Evolutionary conservation across 1,140 invertebrate genomes (phyloP).

Genomic region (Drepana arcuata): DNA sequence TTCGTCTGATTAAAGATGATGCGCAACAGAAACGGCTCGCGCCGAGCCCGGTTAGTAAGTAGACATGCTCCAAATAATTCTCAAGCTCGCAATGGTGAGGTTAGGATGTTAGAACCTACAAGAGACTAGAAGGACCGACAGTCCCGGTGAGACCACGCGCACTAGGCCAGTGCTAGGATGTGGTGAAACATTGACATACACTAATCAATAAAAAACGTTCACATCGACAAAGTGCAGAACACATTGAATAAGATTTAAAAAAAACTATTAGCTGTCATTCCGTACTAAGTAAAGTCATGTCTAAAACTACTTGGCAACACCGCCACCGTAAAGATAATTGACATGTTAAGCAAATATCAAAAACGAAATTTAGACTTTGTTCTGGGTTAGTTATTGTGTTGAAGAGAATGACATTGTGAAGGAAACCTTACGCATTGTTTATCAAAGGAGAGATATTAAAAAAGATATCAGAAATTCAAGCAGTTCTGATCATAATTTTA

Average conservation of each 20-base stretch:
- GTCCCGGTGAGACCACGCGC: conserved; percentile 30
- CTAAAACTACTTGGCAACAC: conserved; percentile 64
- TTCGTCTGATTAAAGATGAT: conserved; percentile 56
- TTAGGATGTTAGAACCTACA: conserved; percentile 58
- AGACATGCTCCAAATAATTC: conserved; percentile 67
- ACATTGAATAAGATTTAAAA: conserved; percentile 56
- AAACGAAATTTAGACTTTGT: conserved; percentile 72
- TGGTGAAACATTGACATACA: conserved; percentile 69
- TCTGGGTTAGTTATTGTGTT: conserved; percentile 54
- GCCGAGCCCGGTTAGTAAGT: conserved; percentile 61
- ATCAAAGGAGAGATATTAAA: too few species aligned
- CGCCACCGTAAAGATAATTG: conserved; percentile 57
- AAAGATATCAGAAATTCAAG: too few species aligned
- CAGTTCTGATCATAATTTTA: too few species aligned
- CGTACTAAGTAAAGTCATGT: conserved; percentile 49
- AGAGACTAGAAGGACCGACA: conserved; percentile 51
- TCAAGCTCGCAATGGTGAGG: conserved; percentile 66
- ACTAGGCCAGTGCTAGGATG: conserved; percentile 42
- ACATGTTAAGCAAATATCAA: conserved; percentile 67
- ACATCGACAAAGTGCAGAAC: conserved; percentile 67
- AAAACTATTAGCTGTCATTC: conserved; percentile 67
- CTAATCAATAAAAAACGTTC: conserved; percentile 66
- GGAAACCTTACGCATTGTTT: too few species aligned
- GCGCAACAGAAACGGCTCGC: conserved; percentile 63
- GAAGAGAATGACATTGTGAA: conserved; percentile 44